Conservation (phyloP, 2,797 vertebrate genomes). For the Girardinus metallicus region DNA sequence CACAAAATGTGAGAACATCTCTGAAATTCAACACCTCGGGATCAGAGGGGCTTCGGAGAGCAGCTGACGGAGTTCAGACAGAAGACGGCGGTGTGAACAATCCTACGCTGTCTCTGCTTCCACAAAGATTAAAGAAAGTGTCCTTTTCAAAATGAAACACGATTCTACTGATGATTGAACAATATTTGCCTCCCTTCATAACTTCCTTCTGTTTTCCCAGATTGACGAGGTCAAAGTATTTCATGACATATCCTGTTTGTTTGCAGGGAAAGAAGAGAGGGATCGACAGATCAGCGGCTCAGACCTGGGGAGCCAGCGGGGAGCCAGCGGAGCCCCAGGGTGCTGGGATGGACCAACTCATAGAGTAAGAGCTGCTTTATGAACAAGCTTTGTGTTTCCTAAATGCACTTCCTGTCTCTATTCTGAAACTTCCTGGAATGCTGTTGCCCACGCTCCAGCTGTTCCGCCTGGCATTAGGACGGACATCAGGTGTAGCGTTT, state of each 20-base stretch:
- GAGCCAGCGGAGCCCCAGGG: constrained; percentile 45
- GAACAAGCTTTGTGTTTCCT: constrained; percentile 58
- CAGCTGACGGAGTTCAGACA: constrained; percentile 38
- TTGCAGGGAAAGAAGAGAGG: constrained; percentile 32
- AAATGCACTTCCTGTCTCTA: constrained; percentile 71
- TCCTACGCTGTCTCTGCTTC: constrained; percentile 1
- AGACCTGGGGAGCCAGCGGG: constrained; percentile 51
- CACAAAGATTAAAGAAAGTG: constrained; percentile 19
- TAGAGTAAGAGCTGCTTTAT: constrained; percentile 70
- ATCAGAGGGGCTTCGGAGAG: constrained; percentile 38
- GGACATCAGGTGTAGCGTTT: neutral
- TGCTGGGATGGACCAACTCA: constrained; percentile 76
- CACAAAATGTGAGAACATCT: constrained; percentile 53
- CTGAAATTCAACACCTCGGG: constrained; percentile 73
- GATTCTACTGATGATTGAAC: constrained; percentile 21
- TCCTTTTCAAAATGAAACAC: constrained; percentile 10
- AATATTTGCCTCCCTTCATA: neutral
- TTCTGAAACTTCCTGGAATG: constrained; percentile 72
- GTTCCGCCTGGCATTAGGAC: constrained; percentile 26
- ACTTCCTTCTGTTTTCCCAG: neutral
- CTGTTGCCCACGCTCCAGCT: constrained; percentile 56
- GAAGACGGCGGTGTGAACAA: neutral
- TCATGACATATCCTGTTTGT: constrained; percentile 38
- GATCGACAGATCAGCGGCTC: constrained; percentile 23
- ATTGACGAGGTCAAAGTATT: constrained; percentile 1